Base-by-base conservation (phyloP, 2,113 vertebrate species). In the Aegotheles bennettii region DNA sequence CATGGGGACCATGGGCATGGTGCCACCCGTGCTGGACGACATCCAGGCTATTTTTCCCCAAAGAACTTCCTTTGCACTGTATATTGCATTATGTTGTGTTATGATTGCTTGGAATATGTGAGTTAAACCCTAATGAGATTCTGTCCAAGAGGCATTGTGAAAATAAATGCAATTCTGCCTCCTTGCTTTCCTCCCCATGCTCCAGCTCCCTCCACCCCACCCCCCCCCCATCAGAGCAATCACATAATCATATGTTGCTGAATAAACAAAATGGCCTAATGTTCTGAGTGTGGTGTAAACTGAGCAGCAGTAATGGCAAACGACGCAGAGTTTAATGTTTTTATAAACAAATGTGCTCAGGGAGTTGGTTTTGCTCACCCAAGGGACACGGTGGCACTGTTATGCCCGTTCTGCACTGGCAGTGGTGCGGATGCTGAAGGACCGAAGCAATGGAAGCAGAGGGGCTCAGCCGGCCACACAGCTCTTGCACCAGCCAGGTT, bases 51-150 rank as follows among this genome's bases (percentile, higher is more conserved):
- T 76, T 80, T 93, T 77, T 11, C 24, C 60, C 9, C 38, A 11
- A 20, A 73, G 57, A 60, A 35, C 42, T 92, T 81, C 47, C 56
- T 88, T 59, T 90, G 47, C 15, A 18, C 25, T 51, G 11, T 63
- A 12, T n/a, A 45, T 63, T 90, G 40, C 36, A 20, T 87, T 73
- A 48, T n/a, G 10, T 63, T 76, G 42, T 61, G 56, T 63, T 89
- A 50, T 21, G 43, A 45, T 89, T 77, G 67, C 87, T 77, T 68
- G 36, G 57, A 94, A 79, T 79, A 82, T 93, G 53, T 0, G 20
- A 90, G 93, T 94, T 93, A 94, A 97, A 93, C 82, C 84, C 89
- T 71, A 77, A 91, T 94, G 94, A 90, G 70, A 80, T 94, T 87
- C 76, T 90, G 82, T 87, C 87, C 65, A 48, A 75, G 67, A 90